phyloP scores from a whole-genome alignment of 1,140 invertebrate genomes.

The Drosophila ambigua region DNA sequence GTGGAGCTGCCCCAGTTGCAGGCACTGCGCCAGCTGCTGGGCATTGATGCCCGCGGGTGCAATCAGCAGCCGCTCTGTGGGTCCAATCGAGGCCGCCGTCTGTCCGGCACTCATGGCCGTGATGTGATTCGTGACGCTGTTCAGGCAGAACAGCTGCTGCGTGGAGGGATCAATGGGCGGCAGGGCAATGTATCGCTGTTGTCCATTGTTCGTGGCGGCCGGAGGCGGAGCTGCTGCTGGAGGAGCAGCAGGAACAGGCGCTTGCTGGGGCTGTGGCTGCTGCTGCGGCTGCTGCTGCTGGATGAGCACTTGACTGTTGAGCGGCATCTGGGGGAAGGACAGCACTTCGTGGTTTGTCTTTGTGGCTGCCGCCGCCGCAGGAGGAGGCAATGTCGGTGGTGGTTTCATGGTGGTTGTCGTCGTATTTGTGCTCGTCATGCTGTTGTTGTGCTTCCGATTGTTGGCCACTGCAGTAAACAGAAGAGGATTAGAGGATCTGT shows the following conservation, averaged over 20 bases:
- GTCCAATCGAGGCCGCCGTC: constrained; percentile 78
- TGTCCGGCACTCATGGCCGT: constrained; percentile 80
- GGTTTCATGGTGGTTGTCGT: constrained; percentile 59
- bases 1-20: constrained; percentile 80
- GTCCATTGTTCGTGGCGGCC: constrained; percentile 37
- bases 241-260: constrained; percentile 15
- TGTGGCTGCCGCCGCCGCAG: too few relatives aligned
- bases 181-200: constrained; percentile 77
- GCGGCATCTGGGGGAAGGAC: constrained; percentile 49
- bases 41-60: constrained; percentile 83
- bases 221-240: constrained; percentile 20
- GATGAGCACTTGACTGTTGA: constrained; percentile 51
- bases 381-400: constrained; percentile 40
- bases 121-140: constrained; percentile 81
- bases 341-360: constrained; percentile 43
- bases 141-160: constrained; percentile 81
- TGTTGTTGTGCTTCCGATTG: constrained; percentile 46
- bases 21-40: constrained; percentile 80
- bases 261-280: constrained; percentile 11
- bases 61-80: constrained; percentile 78
- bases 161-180: constrained; percentile 79
- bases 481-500: background rate
- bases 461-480: constrained; percentile 38
- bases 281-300: constrained; percentile 46
- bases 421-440: constrained; percentile 25